A percentile compares a stretch with the other conserved stretches of the same genome.
Evolutionary conservation across 1,140 invertebrate species (phyloP).

Genomic region (Drosophila arizonae): DNA sequence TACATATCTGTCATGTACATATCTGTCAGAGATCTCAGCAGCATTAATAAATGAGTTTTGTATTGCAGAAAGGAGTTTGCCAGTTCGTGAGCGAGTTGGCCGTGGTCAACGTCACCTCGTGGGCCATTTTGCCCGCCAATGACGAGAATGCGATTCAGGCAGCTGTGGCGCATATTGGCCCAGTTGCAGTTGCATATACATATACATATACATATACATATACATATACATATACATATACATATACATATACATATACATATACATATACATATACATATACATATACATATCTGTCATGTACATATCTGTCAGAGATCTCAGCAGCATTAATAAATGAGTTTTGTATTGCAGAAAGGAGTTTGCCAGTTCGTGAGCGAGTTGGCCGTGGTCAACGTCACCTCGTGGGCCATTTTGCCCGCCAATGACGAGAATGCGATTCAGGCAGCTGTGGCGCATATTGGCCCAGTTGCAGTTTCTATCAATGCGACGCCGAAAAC

Average conservation of each 20-base stretch:
- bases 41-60: background rate
- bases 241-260: too few species aligned
- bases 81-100: constrained; percentile 84
- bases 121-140: constrained; percentile 87
- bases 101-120: constrained; percentile 86
- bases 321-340: too few species aligned
- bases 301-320: too few species aligned
- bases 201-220: too few species aligned
- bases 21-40: too few species aligned
- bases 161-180: constrained; percentile 88
- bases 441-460: constrained; percentile 86
- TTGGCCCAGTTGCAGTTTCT: constrained; percentile 89
- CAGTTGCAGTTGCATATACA: constrained; percentile 89
- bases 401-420: constrained; percentile 88
- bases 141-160: constrained; percentile 88
- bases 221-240: too few species aligned
- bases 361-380: constrained; percentile 85
- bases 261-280: too few species aligned
- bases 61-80: constrained; percentile 85
- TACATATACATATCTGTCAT: too few species aligned
- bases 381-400: constrained; percentile 85
- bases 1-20: too few species aligned
- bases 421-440: constrained; percentile 87
- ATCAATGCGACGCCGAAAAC: constrained; percentile 89
- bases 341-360: constrained; percentile 83